Conservation (phyloP, 2,113 vertebrate species). For the Proterorhinus semilunaris region DNA sequence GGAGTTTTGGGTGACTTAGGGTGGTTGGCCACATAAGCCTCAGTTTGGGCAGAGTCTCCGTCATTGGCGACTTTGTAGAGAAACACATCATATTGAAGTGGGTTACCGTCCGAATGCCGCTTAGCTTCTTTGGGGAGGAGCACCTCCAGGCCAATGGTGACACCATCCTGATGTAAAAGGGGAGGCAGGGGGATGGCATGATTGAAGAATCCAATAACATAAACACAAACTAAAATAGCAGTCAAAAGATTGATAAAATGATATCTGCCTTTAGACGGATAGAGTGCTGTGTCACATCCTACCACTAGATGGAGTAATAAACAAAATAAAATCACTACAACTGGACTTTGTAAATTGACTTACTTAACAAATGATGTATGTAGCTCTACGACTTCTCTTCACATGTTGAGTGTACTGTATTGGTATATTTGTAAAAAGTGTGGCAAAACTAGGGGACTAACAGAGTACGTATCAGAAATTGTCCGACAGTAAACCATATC, state of each 20-base stretch:
- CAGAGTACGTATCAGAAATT: too few relatives aligned
- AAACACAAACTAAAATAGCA: slow-evolving; percentile 5
- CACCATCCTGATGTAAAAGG: slow-evolving; percentile 69
- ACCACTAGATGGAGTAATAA: slow-evolving; percentile 10
- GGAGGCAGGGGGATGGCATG: slow-evolving; percentile 42
- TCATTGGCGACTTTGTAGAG: slow-evolving; percentile 72
- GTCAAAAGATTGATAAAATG: not conserved
- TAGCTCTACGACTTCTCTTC: too few relatives aligned
- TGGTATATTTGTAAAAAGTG: too few relatives aligned
- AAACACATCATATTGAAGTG: slow-evolving; percentile 75
- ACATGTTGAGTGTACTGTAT: too few relatives aligned
- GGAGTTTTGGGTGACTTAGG: slow-evolving; percentile 51
- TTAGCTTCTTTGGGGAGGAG: slow-evolving; percentile 77
- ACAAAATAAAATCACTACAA: not conserved
- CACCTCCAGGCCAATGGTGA: slow-evolving; percentile 78
- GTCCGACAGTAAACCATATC: too few relatives aligned
- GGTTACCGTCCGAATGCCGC: slow-evolving; percentile 57
- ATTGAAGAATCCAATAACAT: slow-evolving; percentile 16
- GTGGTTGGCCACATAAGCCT: slow-evolving; percentile 37
- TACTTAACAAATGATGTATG: too few relatives aligned
- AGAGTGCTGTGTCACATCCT: not conserved
- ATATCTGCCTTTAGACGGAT: too few relatives aligned
- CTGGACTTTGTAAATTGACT: not conserved
- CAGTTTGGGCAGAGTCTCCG: slow-evolving; percentile 42
- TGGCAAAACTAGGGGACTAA: too few relatives aligned